Conservation (phyloP, 2,797 vertebrate genomes). For the Pseudomugil tenellus region DNA sequence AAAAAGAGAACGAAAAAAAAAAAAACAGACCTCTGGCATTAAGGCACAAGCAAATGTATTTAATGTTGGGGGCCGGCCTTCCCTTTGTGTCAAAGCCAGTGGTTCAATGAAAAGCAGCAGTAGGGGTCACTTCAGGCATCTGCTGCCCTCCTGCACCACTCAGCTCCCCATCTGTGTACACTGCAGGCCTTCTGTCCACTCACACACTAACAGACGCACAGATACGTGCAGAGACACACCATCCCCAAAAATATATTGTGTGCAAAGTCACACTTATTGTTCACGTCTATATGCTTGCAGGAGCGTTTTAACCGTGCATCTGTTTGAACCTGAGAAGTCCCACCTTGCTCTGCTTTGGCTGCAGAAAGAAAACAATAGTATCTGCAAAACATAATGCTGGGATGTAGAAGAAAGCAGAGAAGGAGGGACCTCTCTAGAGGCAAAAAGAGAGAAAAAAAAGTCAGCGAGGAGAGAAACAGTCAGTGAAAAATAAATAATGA, state of each 20-base stretch:
- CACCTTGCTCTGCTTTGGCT: slow-evolving; percentile 44
- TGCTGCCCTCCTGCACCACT: slow-evolving; percentile 74
- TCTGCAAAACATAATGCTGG: slow-evolving; percentile 37
- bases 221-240: slow-evolving; percentile 6
- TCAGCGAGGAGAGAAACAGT: slow-evolving; percentile 39
- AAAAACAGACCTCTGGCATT: slow-evolving; percentile 74
- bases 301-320: slow-evolving; percentile 29
- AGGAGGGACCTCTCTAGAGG: slow-evolving; percentile 42
- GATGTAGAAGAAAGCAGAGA: slow-evolving; percentile 50
- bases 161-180: slow-evolving; percentile 80
- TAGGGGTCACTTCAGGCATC: slow-evolving; percentile 82
- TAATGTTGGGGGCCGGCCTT: slow-evolving; percentile 71
- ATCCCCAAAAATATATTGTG: not conserved
- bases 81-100: slow-evolving; percentile 75
- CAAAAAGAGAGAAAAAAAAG: slow-evolving; percentile 9
- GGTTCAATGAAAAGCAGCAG: slow-evolving; percentile 74
- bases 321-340: slow-evolving; percentile 31
- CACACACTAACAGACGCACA: slow-evolving; percentile 32
- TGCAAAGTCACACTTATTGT: slow-evolving; percentile 1
- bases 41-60: slow-evolving; percentile 76
- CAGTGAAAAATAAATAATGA: slow-evolving; percentile 48
- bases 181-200: slow-evolving; percentile 76
- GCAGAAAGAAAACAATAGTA: slow-evolving; percentile 32
- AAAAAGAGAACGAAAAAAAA: not conserved
- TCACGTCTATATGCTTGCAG: not conserved